Base-by-base conservation (phyloP, 2,888 invertebrate genomes). In the Trichogramma evanescens region DNA sequence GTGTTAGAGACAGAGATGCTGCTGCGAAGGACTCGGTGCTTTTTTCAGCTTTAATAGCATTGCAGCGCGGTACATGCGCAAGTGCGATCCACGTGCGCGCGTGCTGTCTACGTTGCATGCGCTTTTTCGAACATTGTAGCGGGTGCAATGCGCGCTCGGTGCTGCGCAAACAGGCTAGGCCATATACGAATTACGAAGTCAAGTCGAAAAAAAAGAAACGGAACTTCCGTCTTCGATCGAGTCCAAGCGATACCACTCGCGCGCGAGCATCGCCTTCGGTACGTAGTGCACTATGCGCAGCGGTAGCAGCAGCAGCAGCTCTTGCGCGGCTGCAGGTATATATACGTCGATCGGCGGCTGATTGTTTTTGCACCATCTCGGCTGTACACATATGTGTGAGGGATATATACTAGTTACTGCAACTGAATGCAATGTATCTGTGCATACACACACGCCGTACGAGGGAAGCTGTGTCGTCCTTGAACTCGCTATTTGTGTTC, bases 151-250 rank as follows among this genome's bases (percentile, higher is more conserved):
- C 26, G 26, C 26, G 26, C 26, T 26, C 26, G 26, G 26, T 26
- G 26, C 26, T 26, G 26, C 26, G 26, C 26, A 26, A 26, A 26
- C 26, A 26, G 26, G 26, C 26, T 26, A 26, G 26, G 26, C 26
- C 26, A 26, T 26, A 26, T 26, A 59, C 53, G 50, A 65, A 58
- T 2, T 26, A 59, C 53, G 50, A 65, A 58, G 54, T 51, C 56
- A 55, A 59, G 26, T 26, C 26, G 26, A 26, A 26, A 26, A 26
- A 26, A 26, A 26, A 26, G 26, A 26, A 41, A 48, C 58, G 50
- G 54, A 50, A 61, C 66, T 68, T 68, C 68, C 67, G 66, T 66
- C 64, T 67, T 65, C 66, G 69, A 69, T 68, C 65, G 66, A 60
- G 54, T 58, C 53, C 63, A 48, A 13, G 63, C 62, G 67, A 67